Evolutionary conservation across 1,140 invertebrate species (phyloP), one percentile per base, ranked within the genome.

Genomic region (Stratiolaelaps scimitus): DNA sequence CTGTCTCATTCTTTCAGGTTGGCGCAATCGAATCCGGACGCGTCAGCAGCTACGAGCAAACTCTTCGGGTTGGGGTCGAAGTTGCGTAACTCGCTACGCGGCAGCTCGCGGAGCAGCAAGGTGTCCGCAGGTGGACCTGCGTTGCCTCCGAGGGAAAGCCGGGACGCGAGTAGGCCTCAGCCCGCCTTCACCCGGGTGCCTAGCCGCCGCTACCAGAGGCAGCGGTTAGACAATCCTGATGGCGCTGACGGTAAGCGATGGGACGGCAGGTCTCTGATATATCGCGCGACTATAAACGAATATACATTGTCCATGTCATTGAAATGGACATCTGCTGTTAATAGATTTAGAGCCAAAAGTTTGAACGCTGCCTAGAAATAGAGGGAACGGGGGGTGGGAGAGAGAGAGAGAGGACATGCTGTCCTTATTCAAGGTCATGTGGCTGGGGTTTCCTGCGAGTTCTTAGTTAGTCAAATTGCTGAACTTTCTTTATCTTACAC

Each of bases 31-130:
- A 87, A 91, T 0, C 85, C 89, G 0, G 92, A 93, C 76, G 87
- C 88, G 1, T 87, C 86, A 0, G 88, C 84, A 23, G 85, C 86
- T 0, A 80, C 89, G 30, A 92, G 96, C 74, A 96, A 94, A 76
- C 95, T 97, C 76, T 94, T 96, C 77, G 81, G 92, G 66, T 93
- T 96, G 88, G 92, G 92, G 30, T 96, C 92, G 0, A 80, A 92
- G 47, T 96, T 97, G 75, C 83, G 92, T 74, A 95, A 95, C 74
- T 90, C 88, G 89, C 79, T 72, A 66, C 29, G 47, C 82, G 84
- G 74, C 80, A 82, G 72, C 79, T 80, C 30, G 77, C 79, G 20
- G 71, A 79, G 76, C 78, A 78, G 80, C 73, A 79, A 78, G 66
- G 76, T 80, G 64, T 74, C 78, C 60, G 79, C 83, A 56, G 66